phyloP scores from a whole-genome alignment of 1,140 invertebrate species.

The Eubasilissa regina region DNA sequence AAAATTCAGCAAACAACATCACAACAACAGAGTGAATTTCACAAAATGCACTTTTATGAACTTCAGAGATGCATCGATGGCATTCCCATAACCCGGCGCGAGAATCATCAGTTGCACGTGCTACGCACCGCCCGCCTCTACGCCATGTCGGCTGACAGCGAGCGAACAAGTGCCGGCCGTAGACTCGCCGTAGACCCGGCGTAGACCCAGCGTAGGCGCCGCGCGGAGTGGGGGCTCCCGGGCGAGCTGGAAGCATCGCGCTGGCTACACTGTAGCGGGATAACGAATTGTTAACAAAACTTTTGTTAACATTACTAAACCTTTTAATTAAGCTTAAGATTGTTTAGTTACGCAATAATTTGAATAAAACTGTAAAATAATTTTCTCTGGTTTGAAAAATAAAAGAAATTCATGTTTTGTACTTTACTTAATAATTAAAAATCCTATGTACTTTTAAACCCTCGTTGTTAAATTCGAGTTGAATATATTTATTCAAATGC shows the following conservation, averaged over 20 bases:
- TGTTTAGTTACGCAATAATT: too few relatives aligned
- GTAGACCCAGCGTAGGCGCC: constrained; percentile 16
- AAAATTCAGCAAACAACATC: neutral
- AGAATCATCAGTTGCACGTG: constrained; percentile 8
- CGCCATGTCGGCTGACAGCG: constrained; percentile 21
- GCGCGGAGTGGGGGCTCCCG: neutral
- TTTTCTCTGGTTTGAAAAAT: too few relatives aligned
- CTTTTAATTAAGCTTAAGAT: too few relatives aligned
- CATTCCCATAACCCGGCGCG: neutral
- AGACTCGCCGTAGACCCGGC: constrained; percentile 13
- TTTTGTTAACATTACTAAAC: too few relatives aligned
- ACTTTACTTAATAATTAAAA: too few relatives aligned
- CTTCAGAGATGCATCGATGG: neutral
- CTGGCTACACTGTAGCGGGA: neutral
- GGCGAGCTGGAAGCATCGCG: neutral
- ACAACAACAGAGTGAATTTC: neutral
- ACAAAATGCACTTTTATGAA: neutral
- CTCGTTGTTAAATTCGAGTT: too few relatives aligned
- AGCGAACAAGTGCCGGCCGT: constrained; percentile 29
- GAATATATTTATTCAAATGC: too few relatives aligned
- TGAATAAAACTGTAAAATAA: too few relatives aligned
- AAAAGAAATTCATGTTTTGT: too few relatives aligned
- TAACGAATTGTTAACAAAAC: too few relatives aligned
- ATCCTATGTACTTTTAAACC: too few relatives aligned
- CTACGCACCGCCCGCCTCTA: constrained; percentile 25